These are phyloP conservation scores for Epizoanthus stellaris DNA, from an alignment of 92 coral and sea anemone species.

Conservation along the genomic window DNA sequence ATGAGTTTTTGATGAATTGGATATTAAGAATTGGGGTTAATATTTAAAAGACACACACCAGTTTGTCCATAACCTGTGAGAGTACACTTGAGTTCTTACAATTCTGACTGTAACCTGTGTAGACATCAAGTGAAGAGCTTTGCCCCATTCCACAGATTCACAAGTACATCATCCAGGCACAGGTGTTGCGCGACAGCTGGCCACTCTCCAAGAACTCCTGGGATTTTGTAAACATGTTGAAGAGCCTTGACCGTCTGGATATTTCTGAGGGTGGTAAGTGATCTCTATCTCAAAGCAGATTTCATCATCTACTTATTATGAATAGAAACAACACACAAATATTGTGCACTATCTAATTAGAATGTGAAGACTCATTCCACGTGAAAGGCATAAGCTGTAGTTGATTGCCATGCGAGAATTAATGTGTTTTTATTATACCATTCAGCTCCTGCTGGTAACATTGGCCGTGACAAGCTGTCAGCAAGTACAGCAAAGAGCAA, in stretches of 20 bases:
- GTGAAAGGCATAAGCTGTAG: neutral
- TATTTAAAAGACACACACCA: too few species aligned
- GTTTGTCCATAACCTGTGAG: too few species aligned
- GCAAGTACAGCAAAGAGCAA: conserved; percentile 91
- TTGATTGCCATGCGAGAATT: neutral
- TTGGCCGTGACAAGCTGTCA: conserved; percentile 86
- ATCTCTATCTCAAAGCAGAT: neutral
- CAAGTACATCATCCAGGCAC: conserved; percentile 97
- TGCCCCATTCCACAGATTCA: conserved; percentile 60
- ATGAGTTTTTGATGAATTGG: too few species aligned
- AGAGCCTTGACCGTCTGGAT: conserved; percentile 77
- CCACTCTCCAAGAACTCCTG: conserved; percentile 89
- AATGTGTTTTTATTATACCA: neutral
- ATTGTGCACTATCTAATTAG: too few species aligned
- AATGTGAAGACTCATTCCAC: too few species aligned
- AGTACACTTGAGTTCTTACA: too few species aligned
- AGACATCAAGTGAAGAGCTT: neutral
- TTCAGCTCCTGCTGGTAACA: conserved; percentile 69
- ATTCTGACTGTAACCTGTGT: neutral
- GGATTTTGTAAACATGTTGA: conserved; percentile 91
- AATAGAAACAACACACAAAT: too few species aligned
- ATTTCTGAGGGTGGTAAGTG: conserved; percentile 57
- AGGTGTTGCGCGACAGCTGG: conserved; percentile 96
- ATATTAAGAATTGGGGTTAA: too few species aligned
- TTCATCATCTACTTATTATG: too few species aligned